Evolutionary conservation across 2,113 vertebrate species (phyloP).

Genomic region (Hipposideros armiger): DNA sequence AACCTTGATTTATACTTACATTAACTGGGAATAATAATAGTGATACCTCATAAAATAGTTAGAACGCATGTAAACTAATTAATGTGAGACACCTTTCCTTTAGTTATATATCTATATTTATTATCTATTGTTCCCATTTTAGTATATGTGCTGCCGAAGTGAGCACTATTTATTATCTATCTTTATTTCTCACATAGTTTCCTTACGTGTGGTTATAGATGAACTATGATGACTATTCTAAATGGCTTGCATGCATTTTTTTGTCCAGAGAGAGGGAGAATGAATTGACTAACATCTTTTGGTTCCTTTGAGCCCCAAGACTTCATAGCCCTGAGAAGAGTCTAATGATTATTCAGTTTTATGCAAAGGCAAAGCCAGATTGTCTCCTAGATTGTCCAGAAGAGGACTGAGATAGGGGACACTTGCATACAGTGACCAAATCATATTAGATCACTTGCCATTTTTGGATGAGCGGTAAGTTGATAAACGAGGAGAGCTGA

Average conservation of each 20-base stretch:
- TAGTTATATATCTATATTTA: neutral
- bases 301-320: neutral
- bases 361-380: neutral
- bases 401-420: neutral
- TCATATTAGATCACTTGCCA: slow-evolving; percentile 71
- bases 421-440: slow-evolving; percentile 34
- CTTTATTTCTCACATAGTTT: neutral
- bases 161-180: neutral
- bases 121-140: neutral
- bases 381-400: slow-evolving; percentile 31
- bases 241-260: neutral
- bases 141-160: no score
- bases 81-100: neutral
- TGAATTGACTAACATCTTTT: neutral
- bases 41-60: neutral
- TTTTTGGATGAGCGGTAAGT: slow-evolving; percentile 67
- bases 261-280: neutral
- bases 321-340: neutral
- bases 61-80: neutral
- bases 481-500: slow-evolving; percentile 72
- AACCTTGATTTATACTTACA: neutral
- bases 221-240: neutral
- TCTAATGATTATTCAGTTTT: slow-evolving; percentile 9
- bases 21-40: neutral
- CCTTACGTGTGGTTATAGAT: neutral